Percentiles rank a stretch among this genome's conserved stretches.
Evolutionary conservation across 2,888 invertebrate species (phyloP).

Genomic region (Euzetes globulus): DNA sequence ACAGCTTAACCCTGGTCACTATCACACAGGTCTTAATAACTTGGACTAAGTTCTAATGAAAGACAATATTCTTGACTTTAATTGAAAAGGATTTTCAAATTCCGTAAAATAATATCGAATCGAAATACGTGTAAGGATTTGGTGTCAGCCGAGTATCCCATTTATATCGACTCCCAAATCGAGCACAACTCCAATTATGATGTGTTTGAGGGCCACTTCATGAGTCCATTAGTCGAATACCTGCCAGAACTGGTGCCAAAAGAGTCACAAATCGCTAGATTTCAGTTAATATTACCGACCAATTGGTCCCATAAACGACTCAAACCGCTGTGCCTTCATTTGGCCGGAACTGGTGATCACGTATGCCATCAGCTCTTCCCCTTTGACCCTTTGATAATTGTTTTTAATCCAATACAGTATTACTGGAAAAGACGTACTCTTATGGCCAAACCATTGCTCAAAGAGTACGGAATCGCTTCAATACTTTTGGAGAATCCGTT

Average conservation of each 20-base stretch:
- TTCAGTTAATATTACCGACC: conserved; percentile 63
- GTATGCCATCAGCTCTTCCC: conserved; percentile 54
- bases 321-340: conserved; percentile 81
- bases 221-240: conserved; percentile 70
- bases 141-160: conserved; percentile 71
- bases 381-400: no score
- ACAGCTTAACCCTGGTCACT: no score
- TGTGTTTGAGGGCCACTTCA: conserved; percentile 77
- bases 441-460: conserved; percentile 81
- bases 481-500: conserved; percentile 95
- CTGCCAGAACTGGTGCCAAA: conserved; percentile 79
- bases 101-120: conserved; percentile 75
- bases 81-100: conserved; percentile 74
- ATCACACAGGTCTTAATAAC: no score
- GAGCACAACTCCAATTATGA: conserved; percentile 64
- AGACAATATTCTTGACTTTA: conserved; percentile 14
- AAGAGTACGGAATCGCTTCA: conserved; percentile 81
- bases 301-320: conserved; percentile 62
- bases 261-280: conserved; percentile 64
- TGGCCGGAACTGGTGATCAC: conserved; percentile 98
- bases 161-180: conserved; percentile 76
- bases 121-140: conserved; percentile 72
- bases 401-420: conserved; percentile 57
- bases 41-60: no score
- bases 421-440: conserved; percentile 82